Evolutionary conservation across 2,113 vertebrate genomes (phyloP), one percentile per base, ranked within the genome.

Genomic region (Plecturocebus donacophilus): DNA sequence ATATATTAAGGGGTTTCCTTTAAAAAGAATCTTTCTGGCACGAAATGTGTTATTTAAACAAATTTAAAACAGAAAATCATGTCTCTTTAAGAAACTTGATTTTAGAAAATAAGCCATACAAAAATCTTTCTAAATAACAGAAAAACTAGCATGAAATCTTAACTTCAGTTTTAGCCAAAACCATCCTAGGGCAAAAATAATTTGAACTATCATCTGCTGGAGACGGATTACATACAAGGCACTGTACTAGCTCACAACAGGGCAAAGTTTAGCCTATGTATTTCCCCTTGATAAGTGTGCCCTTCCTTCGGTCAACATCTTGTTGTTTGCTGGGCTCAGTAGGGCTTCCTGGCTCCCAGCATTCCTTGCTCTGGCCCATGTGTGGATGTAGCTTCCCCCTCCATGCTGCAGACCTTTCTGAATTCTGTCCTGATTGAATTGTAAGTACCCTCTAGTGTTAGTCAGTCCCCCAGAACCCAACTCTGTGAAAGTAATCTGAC

Each of bases 11-110:
- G 42, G 23, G 86, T 95, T 90, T 87, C 90, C n/a, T 71, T 87
- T 93, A 77, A 81, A 96, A 94, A 66, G 4, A 45, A 61, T 90
- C 91, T 56, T 90, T 89, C 49, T 64, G 73, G 70, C 19, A 84
- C 27, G 71, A 90, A 96, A 91, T 52, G 2, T 35, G 96, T 70
- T 91, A 87, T 79, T 91, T 70, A 94, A 87, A 85, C 10, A 14
- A 94, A 89, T 71, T 96, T 70, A 56, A 91, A 96, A 94, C 19
- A 85, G 49, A 94, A 96, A 95, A 91, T 88, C n/a, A 87, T 7
- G 8, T 68, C 45, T 89, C 52, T 68, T 80, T 84, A 87, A 94
- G 80, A 87, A 96, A 77, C 3, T 20, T 64, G 5, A 82, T 96
- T 94, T 97, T 66, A 86, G 52, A 94, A 97, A 96, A 75, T 56